Percentiles rank a stretch among this genome's conserved stretches.
These are phyloP conservation scores for Enteromius anoplus DNA, from an alignment of 2,797 vertebrate genomes.

Conservation along the genomic window DNA sequence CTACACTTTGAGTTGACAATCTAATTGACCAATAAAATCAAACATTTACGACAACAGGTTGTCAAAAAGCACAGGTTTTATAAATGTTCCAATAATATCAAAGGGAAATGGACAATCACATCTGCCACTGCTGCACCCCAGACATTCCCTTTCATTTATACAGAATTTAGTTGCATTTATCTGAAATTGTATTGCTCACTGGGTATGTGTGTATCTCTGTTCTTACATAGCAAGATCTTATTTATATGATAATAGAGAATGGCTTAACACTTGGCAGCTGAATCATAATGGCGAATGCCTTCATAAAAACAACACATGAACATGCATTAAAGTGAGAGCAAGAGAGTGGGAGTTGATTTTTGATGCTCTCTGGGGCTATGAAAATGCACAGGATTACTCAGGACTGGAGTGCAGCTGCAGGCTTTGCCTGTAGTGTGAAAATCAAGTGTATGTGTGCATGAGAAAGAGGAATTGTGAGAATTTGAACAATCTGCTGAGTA, in stretches of 20 bases:
- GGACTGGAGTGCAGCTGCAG: slow-evolving; percentile 11
- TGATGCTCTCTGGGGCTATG: slow-evolving; percentile 8
- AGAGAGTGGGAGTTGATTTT: slow-evolving; percentile 18
- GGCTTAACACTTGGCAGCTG: slow-evolving; percentile 18
- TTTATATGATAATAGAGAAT: slow-evolving; percentile 29
- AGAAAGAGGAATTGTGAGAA: slow-evolving; percentile 10
- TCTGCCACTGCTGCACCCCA: background rate
- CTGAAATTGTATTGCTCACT: background rate
- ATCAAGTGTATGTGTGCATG: background rate
- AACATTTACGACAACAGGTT: background rate
- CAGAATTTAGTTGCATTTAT: slow-evolving; percentile 14
- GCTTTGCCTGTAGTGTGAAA: slow-evolving; percentile 2
- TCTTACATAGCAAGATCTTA: slow-evolving; percentile 15
- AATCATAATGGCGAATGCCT: slow-evolving; percentile 30
- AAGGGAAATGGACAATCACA: background rate
- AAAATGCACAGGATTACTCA: slow-evolving; percentile 22
- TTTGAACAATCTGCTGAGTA: slow-evolving; percentile 15
- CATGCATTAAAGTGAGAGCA: background rate
- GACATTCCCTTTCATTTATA: background rate
- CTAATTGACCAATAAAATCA: background rate
- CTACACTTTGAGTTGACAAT: background rate
- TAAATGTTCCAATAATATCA: background rate
- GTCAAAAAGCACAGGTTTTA: background rate
- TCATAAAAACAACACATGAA: slow-evolving; percentile 14
- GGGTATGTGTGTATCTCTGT: background rate